These are phyloP conservation scores for Ifrita kowaldi DNA, from an alignment of 2,113 vertebrate genomes.

Conservation along the genomic window DNA sequence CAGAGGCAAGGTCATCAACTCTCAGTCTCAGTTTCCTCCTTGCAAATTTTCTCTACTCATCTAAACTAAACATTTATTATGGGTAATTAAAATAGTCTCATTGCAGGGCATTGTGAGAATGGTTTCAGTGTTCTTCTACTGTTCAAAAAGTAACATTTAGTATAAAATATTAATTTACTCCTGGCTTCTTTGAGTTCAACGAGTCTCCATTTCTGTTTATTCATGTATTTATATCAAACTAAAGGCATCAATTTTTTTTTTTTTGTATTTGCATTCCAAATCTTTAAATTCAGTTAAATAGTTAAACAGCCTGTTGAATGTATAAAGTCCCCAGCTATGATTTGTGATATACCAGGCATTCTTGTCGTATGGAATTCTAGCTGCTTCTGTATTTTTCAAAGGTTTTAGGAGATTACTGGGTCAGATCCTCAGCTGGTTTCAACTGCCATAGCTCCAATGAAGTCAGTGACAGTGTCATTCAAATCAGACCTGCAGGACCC, in stretches of 20 bases:
- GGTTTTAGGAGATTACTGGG: background rate
- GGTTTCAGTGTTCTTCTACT: background rate
- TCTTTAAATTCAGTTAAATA: background rate
- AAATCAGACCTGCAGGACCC: conserved; percentile 6
- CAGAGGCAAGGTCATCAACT: background rate
- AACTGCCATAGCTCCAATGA: background rate
- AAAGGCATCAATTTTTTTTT: background rate
- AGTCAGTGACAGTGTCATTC: conserved; percentile 8
- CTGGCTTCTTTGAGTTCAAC: background rate
- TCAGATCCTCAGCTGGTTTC: background rate
- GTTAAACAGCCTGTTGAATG: background rate
- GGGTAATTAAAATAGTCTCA: background rate
- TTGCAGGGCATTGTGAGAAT: background rate
- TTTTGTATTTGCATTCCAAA: background rate
- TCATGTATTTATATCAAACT: background rate
- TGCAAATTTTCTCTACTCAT: background rate
- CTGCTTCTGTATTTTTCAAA: background rate
- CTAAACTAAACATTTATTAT: background rate
- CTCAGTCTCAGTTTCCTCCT: background rate
- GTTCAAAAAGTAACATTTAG: background rate
- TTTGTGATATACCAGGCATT: background rate
- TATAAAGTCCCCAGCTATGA: background rate
- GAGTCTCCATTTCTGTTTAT: background rate
- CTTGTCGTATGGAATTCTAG: background rate
- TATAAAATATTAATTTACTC: background rate